A percentile compares a stretch with the other conserved stretches of the same genome.
Conservation (phyloP, 2,888 invertebrate species). For the Heterodera filipjevi region DNA sequence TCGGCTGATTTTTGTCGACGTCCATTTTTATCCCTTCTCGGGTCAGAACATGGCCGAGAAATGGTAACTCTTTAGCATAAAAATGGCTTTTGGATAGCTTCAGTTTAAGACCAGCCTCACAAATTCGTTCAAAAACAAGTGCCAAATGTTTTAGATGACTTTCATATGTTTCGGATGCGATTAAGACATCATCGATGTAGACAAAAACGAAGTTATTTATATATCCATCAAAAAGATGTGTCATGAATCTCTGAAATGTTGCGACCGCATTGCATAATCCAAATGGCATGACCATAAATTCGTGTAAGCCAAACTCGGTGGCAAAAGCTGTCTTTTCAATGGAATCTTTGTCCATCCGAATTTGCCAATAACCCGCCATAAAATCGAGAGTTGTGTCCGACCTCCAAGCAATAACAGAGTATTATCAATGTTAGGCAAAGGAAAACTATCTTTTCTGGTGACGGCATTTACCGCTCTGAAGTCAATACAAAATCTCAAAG, state of each 20-base stretch:
- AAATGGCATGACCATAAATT: conserved; percentile 49
- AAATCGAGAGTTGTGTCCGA: conserved; percentile 44
- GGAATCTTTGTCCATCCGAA: conserved; percentile 39
- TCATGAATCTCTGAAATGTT: conserved; percentile 53
- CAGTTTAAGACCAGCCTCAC: conserved; percentile 35
- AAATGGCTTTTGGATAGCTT: conserved; percentile 44
- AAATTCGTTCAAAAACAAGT: conserved; percentile 33
- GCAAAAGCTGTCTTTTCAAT: conserved; percentile 52
- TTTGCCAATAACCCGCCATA: conserved; percentile 46
- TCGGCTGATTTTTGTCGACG: conserved; percentile 18
- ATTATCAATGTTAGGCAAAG: conserved; percentile 44
- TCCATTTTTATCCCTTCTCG: conserved; percentile 26
- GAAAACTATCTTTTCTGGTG: conserved; percentile 43
- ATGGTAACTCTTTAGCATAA: conserved; percentile 8
- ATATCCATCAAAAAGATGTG: conserved; percentile 38
- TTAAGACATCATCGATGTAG: conserved; percentile 52
- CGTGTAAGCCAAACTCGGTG: conserved; percentile 43
- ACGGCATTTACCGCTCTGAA: conserved; percentile 50
- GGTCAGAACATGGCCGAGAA: conserved; percentile 29
- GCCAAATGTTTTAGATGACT: conserved; percentile 37
- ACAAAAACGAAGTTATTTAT: conserved; percentile 30
- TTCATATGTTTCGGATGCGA: conserved; percentile 36
- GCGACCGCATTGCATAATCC: conserved; percentile 42
- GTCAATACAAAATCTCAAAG: conserved; percentile 53
- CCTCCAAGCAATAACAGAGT: conserved; percentile 33